phyloP scores from a whole-genome alignment of 2,797 vertebrate genomes.

The Gorsachius magnificus region DNA sequence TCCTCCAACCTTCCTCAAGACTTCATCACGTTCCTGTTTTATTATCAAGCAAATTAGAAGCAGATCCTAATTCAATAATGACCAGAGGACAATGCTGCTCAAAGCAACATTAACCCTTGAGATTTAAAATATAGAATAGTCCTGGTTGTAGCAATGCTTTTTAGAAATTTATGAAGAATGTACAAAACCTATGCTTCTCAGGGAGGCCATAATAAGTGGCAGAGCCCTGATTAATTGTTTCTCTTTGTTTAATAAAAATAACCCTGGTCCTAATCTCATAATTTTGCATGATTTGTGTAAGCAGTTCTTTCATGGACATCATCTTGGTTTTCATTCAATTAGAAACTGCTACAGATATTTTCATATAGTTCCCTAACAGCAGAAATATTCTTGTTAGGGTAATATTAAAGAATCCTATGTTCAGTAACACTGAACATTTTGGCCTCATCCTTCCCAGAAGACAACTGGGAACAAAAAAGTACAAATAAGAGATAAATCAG shows the following conservation, averaged over 20 bases:
- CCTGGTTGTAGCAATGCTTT: not conserved
- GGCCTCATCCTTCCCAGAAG: not conserved
- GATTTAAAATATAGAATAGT: not conserved
- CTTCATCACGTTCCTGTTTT: not conserved
- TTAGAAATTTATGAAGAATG: not conserved
- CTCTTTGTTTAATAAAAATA: not conserved
- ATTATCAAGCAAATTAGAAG: not conserved
- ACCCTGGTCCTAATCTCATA: not conserved
- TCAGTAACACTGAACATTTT: not conserved
- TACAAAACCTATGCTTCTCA: not conserved
- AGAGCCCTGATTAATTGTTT: not conserved
- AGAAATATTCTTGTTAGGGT: not conserved
- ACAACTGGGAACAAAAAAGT: not conserved
- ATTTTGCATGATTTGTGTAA: not conserved
- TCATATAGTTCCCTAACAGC: not conserved
- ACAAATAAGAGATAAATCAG: not conserved
- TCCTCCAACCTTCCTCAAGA: not conserved
- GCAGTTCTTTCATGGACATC: not conserved
- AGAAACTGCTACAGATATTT: not conserved
- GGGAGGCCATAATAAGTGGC: not conserved
- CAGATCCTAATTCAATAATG: not conserved
- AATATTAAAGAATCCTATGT: not conserved
- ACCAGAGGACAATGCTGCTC: not conserved
- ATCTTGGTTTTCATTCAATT: not conserved
- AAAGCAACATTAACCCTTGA: not conserved